Evolutionary conservation across 2,888 invertebrate species (phyloP).

Genomic region (Eurytoma californica): DNA sequence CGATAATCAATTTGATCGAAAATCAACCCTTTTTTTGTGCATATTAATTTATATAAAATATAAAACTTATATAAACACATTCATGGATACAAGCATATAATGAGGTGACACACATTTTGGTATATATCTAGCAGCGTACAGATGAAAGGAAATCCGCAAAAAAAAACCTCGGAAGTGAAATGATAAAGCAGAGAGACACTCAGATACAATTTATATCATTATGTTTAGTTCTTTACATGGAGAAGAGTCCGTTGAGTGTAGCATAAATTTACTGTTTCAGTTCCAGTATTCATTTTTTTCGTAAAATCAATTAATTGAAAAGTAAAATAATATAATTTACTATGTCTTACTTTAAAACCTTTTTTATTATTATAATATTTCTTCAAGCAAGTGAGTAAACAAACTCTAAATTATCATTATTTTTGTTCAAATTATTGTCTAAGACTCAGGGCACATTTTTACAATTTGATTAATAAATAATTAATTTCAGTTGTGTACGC

Average conservation of each 20-base stretch:
- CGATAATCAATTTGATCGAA: too few relatives aligned
- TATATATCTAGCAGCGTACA: too few relatives aligned
- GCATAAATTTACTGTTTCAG: not conserved
- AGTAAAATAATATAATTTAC: not conserved
- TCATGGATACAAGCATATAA: too few relatives aligned
- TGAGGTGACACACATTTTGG: too few relatives aligned
- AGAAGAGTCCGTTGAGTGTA: not conserved
- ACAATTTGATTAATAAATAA: not conserved
- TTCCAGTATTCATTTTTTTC: not conserved
- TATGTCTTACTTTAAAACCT: not conserved
- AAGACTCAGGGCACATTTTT: too few relatives aligned
- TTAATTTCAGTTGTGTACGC: not conserved
- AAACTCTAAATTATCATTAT: not conserved
- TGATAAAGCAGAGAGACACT: conserved; percentile 22
- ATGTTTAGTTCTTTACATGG: not conserved
- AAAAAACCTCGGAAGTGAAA: conserved; percentile 34
- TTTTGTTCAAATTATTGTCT: not conserved
- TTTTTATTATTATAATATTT: not conserved
- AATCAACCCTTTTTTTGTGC: too few relatives aligned
- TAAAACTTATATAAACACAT: too few relatives aligned
- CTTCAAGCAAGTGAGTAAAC: not conserved
- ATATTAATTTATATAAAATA: too few relatives aligned
- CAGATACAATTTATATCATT: not conserved
- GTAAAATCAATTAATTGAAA: not conserved
- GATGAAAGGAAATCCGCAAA: too few relatives aligned